Evolutionary conservation across 2,797 vertebrate species (phyloP).

Genomic region (Neomorphus geoffroyi): DNA sequence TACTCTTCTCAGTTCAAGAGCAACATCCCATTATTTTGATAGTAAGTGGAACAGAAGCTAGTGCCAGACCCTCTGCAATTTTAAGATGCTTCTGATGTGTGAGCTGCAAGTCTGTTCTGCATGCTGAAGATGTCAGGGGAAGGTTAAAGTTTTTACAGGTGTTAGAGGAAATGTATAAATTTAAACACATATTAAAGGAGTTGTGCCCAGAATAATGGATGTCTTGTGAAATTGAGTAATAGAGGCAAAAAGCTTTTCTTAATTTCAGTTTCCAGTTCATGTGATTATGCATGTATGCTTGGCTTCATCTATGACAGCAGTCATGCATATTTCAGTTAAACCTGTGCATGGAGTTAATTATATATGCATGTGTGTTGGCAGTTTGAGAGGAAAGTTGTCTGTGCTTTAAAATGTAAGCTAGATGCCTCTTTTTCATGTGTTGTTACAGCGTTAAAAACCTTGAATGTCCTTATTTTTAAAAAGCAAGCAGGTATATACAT

Average conservation of each 20-base stretch:
- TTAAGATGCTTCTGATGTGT: neutral
- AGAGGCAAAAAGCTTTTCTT: neutral
- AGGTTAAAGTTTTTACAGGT: neutral
- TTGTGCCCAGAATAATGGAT: neutral
- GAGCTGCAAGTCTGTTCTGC: neutral
- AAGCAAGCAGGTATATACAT: neutral
- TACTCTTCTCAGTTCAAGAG: neutral
- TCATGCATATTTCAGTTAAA: neutral
- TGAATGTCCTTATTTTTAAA: neutral
- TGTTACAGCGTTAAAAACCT: neutral
- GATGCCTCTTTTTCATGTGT: neutral
- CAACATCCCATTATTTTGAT: neutral
- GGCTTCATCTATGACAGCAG: neutral
- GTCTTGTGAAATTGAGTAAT: neutral
- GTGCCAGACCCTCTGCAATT: neutral
- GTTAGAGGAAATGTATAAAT: neutral
- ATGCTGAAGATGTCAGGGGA: neutral
- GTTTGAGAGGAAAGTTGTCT: neutral
- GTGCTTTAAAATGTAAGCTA: neutral
- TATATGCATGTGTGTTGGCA: neutral
- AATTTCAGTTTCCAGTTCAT: neutral
- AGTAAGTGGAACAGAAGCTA: neutral
- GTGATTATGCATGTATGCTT: rapidly evolving
- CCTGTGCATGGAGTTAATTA: neutral
- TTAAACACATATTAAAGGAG: neutral